Base-by-base conservation (phyloP, 1,140 invertebrate species). In the Caerostris darwini region DNA sequence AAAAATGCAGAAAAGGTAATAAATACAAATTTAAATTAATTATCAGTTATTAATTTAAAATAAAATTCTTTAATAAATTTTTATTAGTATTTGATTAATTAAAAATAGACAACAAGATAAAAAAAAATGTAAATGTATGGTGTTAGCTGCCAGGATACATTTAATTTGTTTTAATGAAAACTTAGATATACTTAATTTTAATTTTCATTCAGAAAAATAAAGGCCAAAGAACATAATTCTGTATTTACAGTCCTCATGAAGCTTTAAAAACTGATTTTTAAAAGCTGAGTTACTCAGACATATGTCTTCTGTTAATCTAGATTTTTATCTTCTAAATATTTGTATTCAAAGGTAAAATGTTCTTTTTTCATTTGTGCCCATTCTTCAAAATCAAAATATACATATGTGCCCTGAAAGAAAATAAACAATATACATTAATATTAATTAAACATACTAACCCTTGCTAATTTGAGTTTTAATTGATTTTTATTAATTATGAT, bases 381-480 rank as follows among this genome's bases (percentile, higher is more conserved):
- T 96, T 99, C 99, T 96, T 99, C 99, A 96, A 99, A 99, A 97
- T 99, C 99, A 97, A 99, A 99, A 97, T 99, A 99, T 96, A 99
- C 99, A 97, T 99, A 99, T 95, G 99, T 99, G 96, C 99, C 99
- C 99, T 99, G 96, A 7, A 97, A 95, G 96, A 95, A 95, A 95
- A 94, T 95, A 95, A 54, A 82, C 50, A 94, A 58, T 17, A 34
- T 34, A 34, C 34, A 34, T 34, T 34, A 34, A 34, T 34, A 34
- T 34, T 34, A 34, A 34, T 34, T 34, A 34, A 34, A 2, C 34
- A 34, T 34, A 34, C 34, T 34, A 34, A 34, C 34, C 34, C n/a
- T 67, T 67, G 64, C n/a, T 67, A 7, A 67, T 4, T 12, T n/a
- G 7, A 4, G n/a, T 67, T 64, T 64, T 64, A 14, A 64, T 69